Percentiles rank a stretch among this genome's conserved stretches.
Evolutionary conservation across 2,113 vertebrate genomes (phyloP).

Genomic region (Diadophis punctatus): DNA sequence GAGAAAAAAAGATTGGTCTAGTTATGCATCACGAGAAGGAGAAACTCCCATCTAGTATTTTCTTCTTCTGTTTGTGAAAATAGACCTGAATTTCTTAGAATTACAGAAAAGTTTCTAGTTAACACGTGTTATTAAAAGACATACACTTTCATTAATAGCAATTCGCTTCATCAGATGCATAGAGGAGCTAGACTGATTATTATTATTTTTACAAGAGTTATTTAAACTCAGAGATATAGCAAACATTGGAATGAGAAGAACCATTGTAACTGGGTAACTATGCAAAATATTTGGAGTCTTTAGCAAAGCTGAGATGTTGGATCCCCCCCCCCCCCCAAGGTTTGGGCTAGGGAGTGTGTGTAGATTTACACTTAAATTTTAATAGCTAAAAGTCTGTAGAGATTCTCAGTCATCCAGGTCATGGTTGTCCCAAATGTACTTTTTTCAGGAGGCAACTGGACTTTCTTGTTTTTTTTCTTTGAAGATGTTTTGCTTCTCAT

Average conservation of each 20-base stretch:
- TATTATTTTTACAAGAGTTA: background rate
- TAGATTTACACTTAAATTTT: background rate
- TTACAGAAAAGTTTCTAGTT: background rate
- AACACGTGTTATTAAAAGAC: background rate
- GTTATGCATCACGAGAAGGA: background rate
- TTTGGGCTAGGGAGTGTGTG: background rate
- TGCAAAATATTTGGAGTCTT: background rate
- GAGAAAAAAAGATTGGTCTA: no score
- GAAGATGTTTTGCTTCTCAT: no score
- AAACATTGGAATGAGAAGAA: background rate
- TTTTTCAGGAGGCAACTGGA: no score
- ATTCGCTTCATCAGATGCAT: background rate
- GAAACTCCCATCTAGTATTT: background rate
- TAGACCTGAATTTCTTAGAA: background rate
- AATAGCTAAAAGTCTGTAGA: no score
- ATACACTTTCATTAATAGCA: background rate
- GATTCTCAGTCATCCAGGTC: no score
- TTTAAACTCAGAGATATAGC: background rate
- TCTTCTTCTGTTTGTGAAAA: background rate
- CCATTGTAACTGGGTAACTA: background rate
- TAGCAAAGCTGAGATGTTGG: background rate
- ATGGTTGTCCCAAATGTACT: no score
- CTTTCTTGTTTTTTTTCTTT: no score
- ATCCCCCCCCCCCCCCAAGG: fast-evolving
- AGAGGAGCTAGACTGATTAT: background rate